These are phyloP conservation scores for Oriolus oriolus DNA, from an alignment of 2,113 vertebrate genomes.

Conservation along the genomic window DNA sequence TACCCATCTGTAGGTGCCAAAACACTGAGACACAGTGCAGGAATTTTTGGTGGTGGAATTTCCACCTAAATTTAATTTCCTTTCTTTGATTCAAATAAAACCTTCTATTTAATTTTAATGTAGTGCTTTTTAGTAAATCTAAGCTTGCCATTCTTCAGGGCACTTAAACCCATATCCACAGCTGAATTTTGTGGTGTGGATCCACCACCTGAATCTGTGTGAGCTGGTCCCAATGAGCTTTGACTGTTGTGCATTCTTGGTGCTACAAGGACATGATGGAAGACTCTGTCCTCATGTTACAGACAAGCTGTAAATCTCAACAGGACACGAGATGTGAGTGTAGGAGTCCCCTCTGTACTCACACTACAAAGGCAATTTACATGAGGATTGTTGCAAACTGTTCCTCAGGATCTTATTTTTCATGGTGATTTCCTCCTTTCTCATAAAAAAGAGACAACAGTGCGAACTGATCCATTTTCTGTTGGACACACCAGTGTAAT, in stretches of 20 bases:
- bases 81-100: slow-evolving; percentile 15
- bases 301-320: neutral
- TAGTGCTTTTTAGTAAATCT: neutral
- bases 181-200: neutral
- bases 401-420: neutral
- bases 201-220: fast-evolving
- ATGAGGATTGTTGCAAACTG: neutral
- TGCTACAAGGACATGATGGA: neutral
- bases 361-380: neutral
- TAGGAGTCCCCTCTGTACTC: neutral
- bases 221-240: neutral
- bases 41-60: neutral
- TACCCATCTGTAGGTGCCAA: neutral
- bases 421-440: neutral
- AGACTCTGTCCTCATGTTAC: neutral
- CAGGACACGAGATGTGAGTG: neutral
- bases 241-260: neutral
- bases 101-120: neutral
- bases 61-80: slow-evolving; percentile 18
- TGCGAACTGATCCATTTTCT: neutral
- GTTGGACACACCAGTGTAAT: neutral
- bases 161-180: neutral
- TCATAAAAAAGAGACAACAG: neutral
- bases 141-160: neutral
- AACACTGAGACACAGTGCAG: neutral